A percentile compares a stretch with the other conserved stretches of the same genome.
Conservation (phyloP, 1,140 invertebrate species). For the Bombus waltoni region DNA sequence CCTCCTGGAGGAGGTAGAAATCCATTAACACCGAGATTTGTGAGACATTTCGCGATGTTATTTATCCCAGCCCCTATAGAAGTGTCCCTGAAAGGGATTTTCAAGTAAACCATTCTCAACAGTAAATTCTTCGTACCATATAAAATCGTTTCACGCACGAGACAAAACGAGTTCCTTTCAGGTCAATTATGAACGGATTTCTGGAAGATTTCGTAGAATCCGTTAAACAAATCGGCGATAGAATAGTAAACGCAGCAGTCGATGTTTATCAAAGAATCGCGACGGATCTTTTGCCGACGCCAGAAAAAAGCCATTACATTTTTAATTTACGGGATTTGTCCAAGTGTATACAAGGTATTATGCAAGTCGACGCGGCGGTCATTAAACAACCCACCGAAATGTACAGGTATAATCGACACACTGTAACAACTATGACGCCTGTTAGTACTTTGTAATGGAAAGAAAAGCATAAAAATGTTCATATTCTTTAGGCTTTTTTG, state of each 20-base stretch:
- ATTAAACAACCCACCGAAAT: constrained; percentile 87
- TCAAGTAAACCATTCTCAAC: constrained; percentile 83
- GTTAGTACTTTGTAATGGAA: background rate
- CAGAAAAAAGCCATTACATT: constrained; percentile 95
- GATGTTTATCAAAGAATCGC: constrained; percentile 91
- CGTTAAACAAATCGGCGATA: constrained; percentile 87
- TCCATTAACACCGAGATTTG: constrained; percentile 91
- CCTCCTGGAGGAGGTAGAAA: constrained; percentile 95
- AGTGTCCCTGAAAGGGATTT: constrained; percentile 90
- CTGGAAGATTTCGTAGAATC: constrained; percentile 89
- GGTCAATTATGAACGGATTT: constrained; percentile 89
- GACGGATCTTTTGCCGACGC: constrained; percentile 91
- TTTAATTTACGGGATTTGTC: constrained; percentile 95
- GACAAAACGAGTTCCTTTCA: constrained; percentile 20
- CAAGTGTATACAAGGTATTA: constrained; percentile 94
- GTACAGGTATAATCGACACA: constrained; percentile 80
- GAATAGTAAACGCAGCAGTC: constrained; percentile 90
- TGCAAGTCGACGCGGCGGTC: constrained; percentile 87
- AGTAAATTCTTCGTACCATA: background rate
- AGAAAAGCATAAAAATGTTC: too few relatives aligned
- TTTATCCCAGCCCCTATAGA: constrained; percentile 89
- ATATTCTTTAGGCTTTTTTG: constrained; percentile 89
- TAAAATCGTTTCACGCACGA: background rate
- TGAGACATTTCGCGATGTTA: constrained; percentile 92
- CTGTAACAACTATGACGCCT: background rate